Conservation (phyloP, 2,797 vertebrate species). For the Danio jaintianensis region DNA sequence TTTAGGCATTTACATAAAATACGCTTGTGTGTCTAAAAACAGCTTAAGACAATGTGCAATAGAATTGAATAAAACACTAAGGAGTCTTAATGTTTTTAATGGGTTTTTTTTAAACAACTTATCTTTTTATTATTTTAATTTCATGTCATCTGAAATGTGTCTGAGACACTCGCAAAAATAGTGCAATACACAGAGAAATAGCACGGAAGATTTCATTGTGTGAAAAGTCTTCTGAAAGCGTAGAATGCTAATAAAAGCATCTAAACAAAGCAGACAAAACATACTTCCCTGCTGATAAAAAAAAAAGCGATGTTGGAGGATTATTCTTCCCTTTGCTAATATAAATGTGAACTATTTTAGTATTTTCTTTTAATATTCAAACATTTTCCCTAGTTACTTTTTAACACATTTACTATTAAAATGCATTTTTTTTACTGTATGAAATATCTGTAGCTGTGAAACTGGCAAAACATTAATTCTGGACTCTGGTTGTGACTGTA, state of each 20-base stretch:
- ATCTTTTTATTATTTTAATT: neutral
- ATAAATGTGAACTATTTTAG: neutral
- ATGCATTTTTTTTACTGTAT: neutral
- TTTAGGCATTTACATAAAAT: neutral
- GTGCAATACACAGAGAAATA: neutral
- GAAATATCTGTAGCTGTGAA: neutral
- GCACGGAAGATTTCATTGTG: neutral
- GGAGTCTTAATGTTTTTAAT: neutral
- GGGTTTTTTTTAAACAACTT: neutral
- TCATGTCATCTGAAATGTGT: neutral
- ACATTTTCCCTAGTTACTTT: neutral
- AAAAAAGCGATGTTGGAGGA: neutral
- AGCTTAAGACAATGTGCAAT: neutral
- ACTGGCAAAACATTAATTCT: conserved; percentile 13
- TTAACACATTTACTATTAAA: no score
- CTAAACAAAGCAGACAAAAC: neutral
- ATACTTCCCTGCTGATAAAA: no score
- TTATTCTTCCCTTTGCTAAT: neutral
- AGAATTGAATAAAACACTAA: neutral
- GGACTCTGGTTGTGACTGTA: conserved; percentile 27
- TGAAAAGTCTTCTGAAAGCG: neutral
- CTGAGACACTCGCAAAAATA: neutral
- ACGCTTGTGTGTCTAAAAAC: neutral
- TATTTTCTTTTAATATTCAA: neutral
- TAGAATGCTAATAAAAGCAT: neutral